phyloP scores from a whole-genome alignment of 35 echinoderm and acorn worm genomes.

The Ophioderma brevispina region DNA sequence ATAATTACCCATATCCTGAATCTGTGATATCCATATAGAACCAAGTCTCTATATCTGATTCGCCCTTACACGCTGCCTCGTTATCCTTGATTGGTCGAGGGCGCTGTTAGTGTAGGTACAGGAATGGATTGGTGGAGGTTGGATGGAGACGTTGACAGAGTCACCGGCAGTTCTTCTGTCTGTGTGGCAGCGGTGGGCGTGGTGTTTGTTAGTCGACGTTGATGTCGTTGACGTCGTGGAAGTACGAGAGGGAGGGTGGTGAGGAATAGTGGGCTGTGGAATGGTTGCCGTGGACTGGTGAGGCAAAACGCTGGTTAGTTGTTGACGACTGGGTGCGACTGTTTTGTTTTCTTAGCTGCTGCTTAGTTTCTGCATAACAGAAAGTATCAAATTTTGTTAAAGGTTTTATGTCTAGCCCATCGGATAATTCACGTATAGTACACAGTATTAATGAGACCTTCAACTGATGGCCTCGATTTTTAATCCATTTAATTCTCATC shows the following conservation, averaged over 20 bases:
- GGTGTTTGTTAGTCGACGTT: conserved; percentile 13
- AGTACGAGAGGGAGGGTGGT: conserved; percentile 15
- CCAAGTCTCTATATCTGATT: conserved; percentile 98
- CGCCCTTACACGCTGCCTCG: conserved; percentile 89
- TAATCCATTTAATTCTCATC: too few species aligned
- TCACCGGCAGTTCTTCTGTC: background rate
- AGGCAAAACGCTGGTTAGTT: conserved; percentile 76
- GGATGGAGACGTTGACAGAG: background rate
- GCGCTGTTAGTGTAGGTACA: conserved; percentile 9
- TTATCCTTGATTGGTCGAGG: conserved; percentile 43
- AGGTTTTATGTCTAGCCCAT: too few species aligned
- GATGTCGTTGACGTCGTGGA: conserved; percentile 23
- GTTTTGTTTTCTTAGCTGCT: conserved; percentile 90
- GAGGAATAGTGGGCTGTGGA: conserved; percentile 41
- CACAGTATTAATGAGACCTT: too few species aligned
- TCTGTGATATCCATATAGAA: conserved; percentile 68
- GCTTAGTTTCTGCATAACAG: conserved; percentile 76
- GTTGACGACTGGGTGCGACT: conserved; percentile 73
- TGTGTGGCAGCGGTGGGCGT: conserved; percentile 22
- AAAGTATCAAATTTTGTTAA: too few species aligned
- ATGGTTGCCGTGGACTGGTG: conserved; percentile 91
- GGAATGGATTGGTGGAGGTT: conserved; percentile 15
- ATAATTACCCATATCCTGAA: too few species aligned
- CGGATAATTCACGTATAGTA: too few species aligned
- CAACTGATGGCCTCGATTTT: too few species aligned